Evolutionary conservation across 2,888 invertebrate species (phyloP).

Genomic region (Sisyra terminalis): DNA sequence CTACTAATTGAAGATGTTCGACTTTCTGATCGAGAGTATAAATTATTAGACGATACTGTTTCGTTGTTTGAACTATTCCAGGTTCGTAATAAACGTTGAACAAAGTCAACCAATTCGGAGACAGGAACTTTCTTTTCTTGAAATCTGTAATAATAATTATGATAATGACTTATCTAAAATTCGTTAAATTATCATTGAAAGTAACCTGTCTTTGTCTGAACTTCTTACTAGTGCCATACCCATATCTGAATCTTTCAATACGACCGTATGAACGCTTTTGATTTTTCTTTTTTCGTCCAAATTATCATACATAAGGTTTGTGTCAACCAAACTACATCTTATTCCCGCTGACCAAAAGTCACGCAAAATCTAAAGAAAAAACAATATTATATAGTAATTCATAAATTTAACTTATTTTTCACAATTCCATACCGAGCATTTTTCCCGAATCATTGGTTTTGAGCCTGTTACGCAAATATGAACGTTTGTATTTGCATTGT

Average conservation of each 20-base stretch:
- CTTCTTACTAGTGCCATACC: constrained; percentile 36
- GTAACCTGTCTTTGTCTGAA: constrained; percentile 42
- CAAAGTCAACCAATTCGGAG: constrained; percentile 49
- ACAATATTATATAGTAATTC: no score
- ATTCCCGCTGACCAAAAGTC: constrained; percentile 60
- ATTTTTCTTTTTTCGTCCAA: constrained; percentile 40
- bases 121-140: constrained; percentile 44
- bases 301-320: constrained; percentile 43
- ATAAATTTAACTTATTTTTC: no score
- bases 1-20: constrained; percentile 16
- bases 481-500: constrained; percentile 39
- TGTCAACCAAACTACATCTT: constrained; percentile 43
- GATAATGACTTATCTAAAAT: background rate
- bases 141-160: constrained; percentile 25
- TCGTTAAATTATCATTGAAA: background rate
- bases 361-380: constrained; percentile 27
- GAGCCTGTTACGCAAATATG: constrained; percentile 48
- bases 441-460: constrained; percentile 38
- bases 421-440: constrained; percentile 27
- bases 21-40: constrained; percentile 20
- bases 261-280: constrained; percentile 43
- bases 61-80: constrained; percentile 14
- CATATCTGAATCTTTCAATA: constrained; percentile 42
- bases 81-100: constrained; percentile 42
- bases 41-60: constrained; percentile 7